Percentiles rank a stretch among this genome's conserved stretches.
phyloP scores from a whole-genome alignment of 1,140 invertebrate genomes.

The Zaprionus kolodkinae region DNA sequence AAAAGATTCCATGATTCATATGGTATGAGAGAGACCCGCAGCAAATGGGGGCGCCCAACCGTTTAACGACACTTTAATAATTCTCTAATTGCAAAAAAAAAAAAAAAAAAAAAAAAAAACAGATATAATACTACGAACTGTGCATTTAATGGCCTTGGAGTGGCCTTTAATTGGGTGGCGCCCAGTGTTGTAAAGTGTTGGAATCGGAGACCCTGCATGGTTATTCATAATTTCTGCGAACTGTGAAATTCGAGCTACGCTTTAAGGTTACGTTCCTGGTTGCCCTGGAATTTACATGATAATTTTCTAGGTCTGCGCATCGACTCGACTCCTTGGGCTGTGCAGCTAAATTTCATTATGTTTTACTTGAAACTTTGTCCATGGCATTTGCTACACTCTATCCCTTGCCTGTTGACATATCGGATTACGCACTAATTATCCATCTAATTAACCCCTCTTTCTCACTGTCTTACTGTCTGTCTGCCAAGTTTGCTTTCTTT shows the following conservation, averaged over 20 bases:
- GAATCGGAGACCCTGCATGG: slow-evolving; percentile 4
- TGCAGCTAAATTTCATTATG: slow-evolving; percentile 67
- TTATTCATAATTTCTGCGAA: slow-evolving; percentile 66
- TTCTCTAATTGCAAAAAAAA: slow-evolving; percentile 71
- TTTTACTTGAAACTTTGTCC: neutral
- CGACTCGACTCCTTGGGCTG: slow-evolving; percentile 1
- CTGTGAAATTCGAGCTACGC: slow-evolving; percentile 30
- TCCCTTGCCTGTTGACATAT: slow-evolving; percentile 70
- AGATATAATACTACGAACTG: slow-evolving; percentile 36
- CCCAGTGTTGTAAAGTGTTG: slow-evolving; percentile 61
- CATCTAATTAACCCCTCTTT: slow-evolving; percentile 78
- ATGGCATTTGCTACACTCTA: no score
- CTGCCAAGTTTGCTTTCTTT: slow-evolving; percentile 58
- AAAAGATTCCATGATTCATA: slow-evolving; percentile 73
- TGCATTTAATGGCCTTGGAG: slow-evolving; percentile 67
- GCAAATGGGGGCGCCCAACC: slow-evolving; percentile 24
- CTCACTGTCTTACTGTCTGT: slow-evolving; percentile 33
- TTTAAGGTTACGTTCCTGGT: slow-evolving; percentile 6
- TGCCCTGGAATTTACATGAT: slow-evolving; percentile 56
- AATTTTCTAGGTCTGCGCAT: slow-evolving; percentile 66
- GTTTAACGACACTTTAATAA: slow-evolving; percentile 78
- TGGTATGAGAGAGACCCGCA: slow-evolving; percentile 20
- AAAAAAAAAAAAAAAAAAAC: no score
- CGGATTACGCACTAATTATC: slow-evolving; percentile 83
- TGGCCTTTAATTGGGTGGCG: slow-evolving; percentile 77